Percentiles rank a stretch among this genome's conserved stretches.
Conservation (phyloP, 1,140 invertebrate genomes). For the Eubasilissa regina region DNA sequence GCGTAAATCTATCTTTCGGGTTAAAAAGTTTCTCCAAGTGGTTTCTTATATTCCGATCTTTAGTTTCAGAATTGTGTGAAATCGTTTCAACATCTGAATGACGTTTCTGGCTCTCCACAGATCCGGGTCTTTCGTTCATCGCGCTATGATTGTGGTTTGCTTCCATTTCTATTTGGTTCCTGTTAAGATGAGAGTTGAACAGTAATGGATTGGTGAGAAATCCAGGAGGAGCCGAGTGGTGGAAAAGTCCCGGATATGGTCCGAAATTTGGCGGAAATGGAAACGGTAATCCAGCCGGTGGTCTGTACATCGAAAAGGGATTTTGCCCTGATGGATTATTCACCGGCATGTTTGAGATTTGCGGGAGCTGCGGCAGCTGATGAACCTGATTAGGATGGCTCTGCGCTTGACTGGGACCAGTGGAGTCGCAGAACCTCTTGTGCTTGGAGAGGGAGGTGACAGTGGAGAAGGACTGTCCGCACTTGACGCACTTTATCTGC, state of each 20-base stretch:
- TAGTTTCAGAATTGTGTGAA: slow-evolving; percentile 41
- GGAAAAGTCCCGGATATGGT: slow-evolving; percentile 76
- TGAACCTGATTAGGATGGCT: slow-evolving; percentile 67
- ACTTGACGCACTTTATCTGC: slow-evolving; percentile 93
- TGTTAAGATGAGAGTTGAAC: slow-evolving; percentile 69
- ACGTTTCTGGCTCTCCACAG: slow-evolving; percentile 50
- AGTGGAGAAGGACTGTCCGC: slow-evolving; percentile 91
- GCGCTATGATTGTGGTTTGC: slow-evolving; percentile 49
- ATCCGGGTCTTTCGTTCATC: slow-evolving; percentile 40
- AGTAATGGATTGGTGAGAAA: slow-evolving; percentile 73
- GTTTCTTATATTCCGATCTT: slow-evolving; percentile 50
- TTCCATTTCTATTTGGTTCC: slow-evolving; percentile 60
- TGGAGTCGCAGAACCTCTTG: slow-evolving; percentile 87
- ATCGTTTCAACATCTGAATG: slow-evolving; percentile 36
- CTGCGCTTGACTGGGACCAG: slow-evolving; percentile 67
- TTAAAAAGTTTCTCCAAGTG: slow-evolving; percentile 53
- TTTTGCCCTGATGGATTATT: slow-evolving; percentile 73
- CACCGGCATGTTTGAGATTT: slow-evolving; percentile 68
- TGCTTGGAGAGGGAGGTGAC: slow-evolving; percentile 88
- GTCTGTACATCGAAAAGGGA: slow-evolving; percentile 80
- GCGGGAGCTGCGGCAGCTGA: slow-evolving; percentile 69
- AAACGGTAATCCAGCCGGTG: slow-evolving; percentile 68
- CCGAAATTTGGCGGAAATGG: slow-evolving; percentile 76
- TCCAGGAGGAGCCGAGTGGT: slow-evolving; percentile 69
- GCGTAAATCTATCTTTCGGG: slow-evolving; percentile 63